Evolutionary conservation across 1,140 invertebrate genomes (phyloP).

Genomic region (Pentalonia nigronervosa): DNA sequence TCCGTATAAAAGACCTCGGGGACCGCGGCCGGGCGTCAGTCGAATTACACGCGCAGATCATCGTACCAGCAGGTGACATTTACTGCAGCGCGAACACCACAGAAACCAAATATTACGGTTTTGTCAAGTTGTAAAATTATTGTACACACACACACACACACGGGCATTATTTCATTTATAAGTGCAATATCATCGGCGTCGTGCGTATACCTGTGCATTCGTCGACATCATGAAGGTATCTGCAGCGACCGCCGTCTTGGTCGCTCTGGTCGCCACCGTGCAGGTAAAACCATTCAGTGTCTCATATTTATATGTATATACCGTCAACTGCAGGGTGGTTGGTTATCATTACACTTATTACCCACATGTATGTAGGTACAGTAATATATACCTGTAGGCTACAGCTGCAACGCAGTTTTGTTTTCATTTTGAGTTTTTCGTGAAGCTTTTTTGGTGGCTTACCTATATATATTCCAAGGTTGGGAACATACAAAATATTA

Average conservation of each 20-base stretch:
- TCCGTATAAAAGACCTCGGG: conserved; percentile 32
- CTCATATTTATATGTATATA: not conserved
- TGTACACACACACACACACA: too few species aligned
- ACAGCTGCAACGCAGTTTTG: not conserved
- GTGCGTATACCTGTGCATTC: conserved; percentile 1
- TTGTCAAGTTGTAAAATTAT: not conserved
- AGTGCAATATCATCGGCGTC: not conserved
- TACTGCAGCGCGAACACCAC: not conserved
- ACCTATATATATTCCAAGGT: not conserved
- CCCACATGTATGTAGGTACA: too few species aligned
- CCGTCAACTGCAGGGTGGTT: not conserved
- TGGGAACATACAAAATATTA: too few species aligned
- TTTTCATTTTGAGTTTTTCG: not conserved
- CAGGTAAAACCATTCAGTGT: conserved; percentile 21
- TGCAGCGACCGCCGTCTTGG: conserved; percentile 47
- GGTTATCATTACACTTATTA: not conserved
- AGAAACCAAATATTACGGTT: not conserved
- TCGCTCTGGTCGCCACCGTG: conserved; percentile 50
- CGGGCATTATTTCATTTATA: not conserved
- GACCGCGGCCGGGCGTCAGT: not conserved
- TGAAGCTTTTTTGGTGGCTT: not conserved
- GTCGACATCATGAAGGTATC: conserved; percentile 23
- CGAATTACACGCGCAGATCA: not conserved
- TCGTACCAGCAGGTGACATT: not conserved
- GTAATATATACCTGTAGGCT: not conserved